Base-by-base conservation (phyloP, 2,888 invertebrate genomes). In the Acanthosepion esculentum region DNA sequence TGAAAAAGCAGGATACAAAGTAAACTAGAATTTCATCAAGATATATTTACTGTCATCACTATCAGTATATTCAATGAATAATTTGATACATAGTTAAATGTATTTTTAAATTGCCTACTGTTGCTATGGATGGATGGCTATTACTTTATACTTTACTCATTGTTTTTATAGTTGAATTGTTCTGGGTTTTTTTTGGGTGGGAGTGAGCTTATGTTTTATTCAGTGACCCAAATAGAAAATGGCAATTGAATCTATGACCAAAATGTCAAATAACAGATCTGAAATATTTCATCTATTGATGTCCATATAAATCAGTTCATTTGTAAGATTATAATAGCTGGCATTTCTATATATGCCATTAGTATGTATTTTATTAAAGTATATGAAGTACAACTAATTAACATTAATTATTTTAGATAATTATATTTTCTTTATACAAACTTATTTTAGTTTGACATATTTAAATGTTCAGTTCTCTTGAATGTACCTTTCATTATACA, bases 281-380 rank as follows among this genome's bases (percentile, higher is more conserved):
- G 59, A 59, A 59, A n/a, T 5, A 12, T 15, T 78, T n/a, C n/a
- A 78, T 78, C 15, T 78, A 33, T 78, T 78, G 78, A 78, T 78
- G n/a, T 78, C 78, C 78, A n/a, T 78, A 78, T 78, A 78, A n/a
- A 12, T 78, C 78, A 78, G 78, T 78, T 78, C 78, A 78, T 78
- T 78, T 78, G 78, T 78, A 78, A 78, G 78, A n/a, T 78, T 78
- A 78, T 78, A 78, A 78, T 33, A 78, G 12, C n/a, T 78, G 78
- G 78, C 78, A n/a, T 78, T 78, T 78, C 78, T 78, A n/a, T 1
- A 20, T 20, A 59, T 59, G 6, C 59, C 78, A n/a, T 78, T 33
- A 78, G 78, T n/a, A 12, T 33, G n/a, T 15, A n/a, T 33, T 78
- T 59, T 78, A 15, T 78, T 78, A 33, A 78, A 15, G 78, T 18